Evolutionary conservation across 2,113 vertebrate genomes (phyloP).

Genomic region (Tichodroma muraria): DNA sequence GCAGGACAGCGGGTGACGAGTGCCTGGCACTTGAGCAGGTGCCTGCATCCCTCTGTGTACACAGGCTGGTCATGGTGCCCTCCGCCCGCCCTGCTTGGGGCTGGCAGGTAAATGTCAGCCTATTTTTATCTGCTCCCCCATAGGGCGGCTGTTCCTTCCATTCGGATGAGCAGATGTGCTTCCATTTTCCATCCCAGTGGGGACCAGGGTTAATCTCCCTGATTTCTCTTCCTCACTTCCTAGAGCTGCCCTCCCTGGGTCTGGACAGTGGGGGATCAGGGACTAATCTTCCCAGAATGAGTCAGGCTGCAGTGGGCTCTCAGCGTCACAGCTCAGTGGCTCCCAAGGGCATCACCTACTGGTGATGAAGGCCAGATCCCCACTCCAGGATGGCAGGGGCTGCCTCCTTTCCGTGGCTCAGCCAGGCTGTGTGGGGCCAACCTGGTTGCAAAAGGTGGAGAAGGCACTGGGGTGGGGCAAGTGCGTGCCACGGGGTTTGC

Average conservation of each 20-base stretch:
- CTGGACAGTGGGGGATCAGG: neutral
- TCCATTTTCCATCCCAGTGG: slow-evolving; percentile 16
- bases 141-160: neutral
- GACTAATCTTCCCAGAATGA: slow-evolving; percentile 10
- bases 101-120: slow-evolving; percentile 40
- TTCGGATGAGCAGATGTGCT: neutral
- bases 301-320: neutral
- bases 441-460: neutral
- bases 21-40: rapidly evolving
- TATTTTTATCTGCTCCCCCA: slow-evolving; percentile 21
- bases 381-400: neutral
- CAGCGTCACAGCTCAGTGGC: rapidly evolving
- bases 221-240: slow-evolving; percentile 23
- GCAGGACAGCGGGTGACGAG: rapidly evolving
- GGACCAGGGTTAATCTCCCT: slow-evolving; percentile 32
- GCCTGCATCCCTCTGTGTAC: neutral
- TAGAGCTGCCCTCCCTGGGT: neutral
- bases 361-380: neutral
- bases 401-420: neutral
- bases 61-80: neutral
- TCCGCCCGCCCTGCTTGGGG: rapidly evolving
- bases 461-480: rapidly evolving
- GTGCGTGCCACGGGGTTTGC: neutral
- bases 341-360: neutral
- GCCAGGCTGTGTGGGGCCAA: neutral